Conservation (phyloP, 2,888 invertebrate species). For the Hirtodrosophila trivittata region DNA sequence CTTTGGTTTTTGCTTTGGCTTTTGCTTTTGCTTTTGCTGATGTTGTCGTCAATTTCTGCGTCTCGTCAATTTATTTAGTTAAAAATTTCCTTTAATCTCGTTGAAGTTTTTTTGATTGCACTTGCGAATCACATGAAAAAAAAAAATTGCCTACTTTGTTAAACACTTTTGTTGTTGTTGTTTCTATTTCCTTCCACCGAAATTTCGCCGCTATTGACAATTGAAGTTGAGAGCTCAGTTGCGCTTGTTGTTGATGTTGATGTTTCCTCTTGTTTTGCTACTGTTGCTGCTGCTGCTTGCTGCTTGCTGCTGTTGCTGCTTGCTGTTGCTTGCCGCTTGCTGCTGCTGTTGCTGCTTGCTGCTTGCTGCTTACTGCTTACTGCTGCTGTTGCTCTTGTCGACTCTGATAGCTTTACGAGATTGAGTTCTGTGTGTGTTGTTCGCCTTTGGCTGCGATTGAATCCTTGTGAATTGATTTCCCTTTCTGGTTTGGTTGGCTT, state of each 20-base stretch:
- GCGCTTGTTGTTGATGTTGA: conserved; percentile 18
- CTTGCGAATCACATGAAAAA: conserved; percentile 43
- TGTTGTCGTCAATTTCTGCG: conserved; percentile 5
- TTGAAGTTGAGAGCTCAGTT: conserved; percentile 44
- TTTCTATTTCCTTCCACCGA: conserved; percentile 40
- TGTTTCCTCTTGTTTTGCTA: conserved; percentile 11
- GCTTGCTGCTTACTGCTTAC: conserved; percentile 20
- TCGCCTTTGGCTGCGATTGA: background rate
- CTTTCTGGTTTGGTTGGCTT: conserved; percentile 29
- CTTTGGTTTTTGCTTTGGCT: conserved; percentile 3
- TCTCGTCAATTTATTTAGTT: background rate
- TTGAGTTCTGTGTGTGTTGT: conserved; percentile 9
- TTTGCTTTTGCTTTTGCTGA: conserved; percentile 12
- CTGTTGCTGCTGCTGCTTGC: conserved; percentile 14
- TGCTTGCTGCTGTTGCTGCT: conserved; percentile 6
- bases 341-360: conserved; percentile 27
- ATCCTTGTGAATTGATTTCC: conserved; percentile 7
- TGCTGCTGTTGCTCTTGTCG: conserved; percentile 12
- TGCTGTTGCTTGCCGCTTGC: conserved; percentile 26
- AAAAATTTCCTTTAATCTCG: background rate
- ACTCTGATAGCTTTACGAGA: conserved; percentile 6
- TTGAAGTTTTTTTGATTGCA: conserved; percentile 72
- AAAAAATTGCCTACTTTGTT: conserved; percentile 19
- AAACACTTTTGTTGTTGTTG: conserved; percentile 42
- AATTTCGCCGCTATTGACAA: conserved; percentile 53